Conservation (phyloP, 2,888 invertebrate genomes). For the Tillus elongatus region DNA sequence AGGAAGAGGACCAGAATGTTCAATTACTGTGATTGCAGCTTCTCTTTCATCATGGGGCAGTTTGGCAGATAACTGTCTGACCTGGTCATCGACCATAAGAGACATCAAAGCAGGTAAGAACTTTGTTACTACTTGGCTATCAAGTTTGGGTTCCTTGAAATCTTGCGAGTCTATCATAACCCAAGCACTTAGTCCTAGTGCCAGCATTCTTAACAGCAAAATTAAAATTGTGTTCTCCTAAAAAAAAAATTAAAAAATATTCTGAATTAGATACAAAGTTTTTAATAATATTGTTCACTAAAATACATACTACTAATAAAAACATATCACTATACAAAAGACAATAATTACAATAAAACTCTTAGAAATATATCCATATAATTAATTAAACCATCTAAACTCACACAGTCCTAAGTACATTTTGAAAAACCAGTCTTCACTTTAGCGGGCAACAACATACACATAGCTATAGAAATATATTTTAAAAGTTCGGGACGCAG, state of each 20-base stretch:
- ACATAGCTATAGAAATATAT: too few species aligned
- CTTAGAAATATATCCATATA: too few species aligned
- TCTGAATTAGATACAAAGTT: too few species aligned
- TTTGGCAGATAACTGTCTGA: slow-evolving; percentile 72
- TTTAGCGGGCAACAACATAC: too few species aligned
- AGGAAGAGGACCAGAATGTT: slow-evolving; percentile 86
- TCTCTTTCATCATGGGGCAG: slow-evolving; percentile 89
- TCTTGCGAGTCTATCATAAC: slow-evolving; percentile 93
- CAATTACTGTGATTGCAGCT: slow-evolving; percentile 85
- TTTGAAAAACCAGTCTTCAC: too few species aligned
- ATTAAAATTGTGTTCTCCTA: slow-evolving; percentile 84
- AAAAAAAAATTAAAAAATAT: slow-evolving; percentile 19
- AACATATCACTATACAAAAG: too few species aligned
- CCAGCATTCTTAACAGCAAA: slow-evolving; percentile 81
- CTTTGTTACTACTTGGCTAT: slow-evolving; percentile 87
- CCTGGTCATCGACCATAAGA: slow-evolving; percentile 83
- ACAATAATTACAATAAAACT: too few species aligned
- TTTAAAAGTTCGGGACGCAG: too few species aligned
- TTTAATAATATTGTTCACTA: too few species aligned
- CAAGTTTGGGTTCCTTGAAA: slow-evolving; percentile 91
- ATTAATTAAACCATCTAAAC: too few species aligned
- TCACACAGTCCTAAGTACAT: too few species aligned
- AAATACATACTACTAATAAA: too few species aligned
- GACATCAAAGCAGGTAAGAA: slow-evolving; percentile 90
- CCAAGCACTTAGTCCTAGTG: slow-evolving; percentile 89